A percentile compares a stretch with the other conserved stretches of the same genome.
Conservation (phyloP, 2,113 vertebrate genomes). For the Zosterops japonicus region DNA sequence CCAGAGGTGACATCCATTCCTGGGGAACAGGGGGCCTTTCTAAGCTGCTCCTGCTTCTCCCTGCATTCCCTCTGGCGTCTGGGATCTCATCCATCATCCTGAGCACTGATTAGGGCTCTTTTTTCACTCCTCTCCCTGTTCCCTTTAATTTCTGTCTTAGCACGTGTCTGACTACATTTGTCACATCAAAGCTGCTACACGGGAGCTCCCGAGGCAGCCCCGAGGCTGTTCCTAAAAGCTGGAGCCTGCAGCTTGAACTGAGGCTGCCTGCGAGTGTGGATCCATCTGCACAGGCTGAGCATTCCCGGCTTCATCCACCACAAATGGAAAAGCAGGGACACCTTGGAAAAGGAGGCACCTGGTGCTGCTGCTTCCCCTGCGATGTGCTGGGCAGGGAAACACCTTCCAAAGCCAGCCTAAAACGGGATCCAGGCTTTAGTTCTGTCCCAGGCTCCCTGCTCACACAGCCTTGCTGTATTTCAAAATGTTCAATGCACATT, state of each 20-base stretch:
- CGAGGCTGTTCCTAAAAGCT: background rate
- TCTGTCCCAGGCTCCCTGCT: background rate
- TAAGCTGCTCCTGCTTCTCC: background rate
- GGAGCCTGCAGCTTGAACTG: background rate
- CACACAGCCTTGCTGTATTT: background rate
- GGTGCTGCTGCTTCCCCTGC: background rate
- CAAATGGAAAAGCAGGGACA: background rate
- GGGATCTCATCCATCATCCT: background rate
- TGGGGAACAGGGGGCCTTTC: background rate
- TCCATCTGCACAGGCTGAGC: background rate
- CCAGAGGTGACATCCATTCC: background rate
- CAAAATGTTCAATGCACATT: background rate
- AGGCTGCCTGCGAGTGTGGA: background rate
- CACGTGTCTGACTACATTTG: background rate
- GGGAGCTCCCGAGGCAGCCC: background rate
- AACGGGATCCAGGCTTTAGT: background rate
- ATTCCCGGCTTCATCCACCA: background rate
- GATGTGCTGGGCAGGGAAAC: background rate
- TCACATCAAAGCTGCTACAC: background rate
- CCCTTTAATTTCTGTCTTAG: background rate
- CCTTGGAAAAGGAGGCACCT: too few species aligned
- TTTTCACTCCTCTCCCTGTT: accelerated
- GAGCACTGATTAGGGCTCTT: background rate
- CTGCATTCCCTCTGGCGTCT: background rate
- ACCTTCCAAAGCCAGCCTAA: background rate